Conservation (phyloP, 2,888 invertebrate genomes). For the Crocallis elinguaria region DNA sequence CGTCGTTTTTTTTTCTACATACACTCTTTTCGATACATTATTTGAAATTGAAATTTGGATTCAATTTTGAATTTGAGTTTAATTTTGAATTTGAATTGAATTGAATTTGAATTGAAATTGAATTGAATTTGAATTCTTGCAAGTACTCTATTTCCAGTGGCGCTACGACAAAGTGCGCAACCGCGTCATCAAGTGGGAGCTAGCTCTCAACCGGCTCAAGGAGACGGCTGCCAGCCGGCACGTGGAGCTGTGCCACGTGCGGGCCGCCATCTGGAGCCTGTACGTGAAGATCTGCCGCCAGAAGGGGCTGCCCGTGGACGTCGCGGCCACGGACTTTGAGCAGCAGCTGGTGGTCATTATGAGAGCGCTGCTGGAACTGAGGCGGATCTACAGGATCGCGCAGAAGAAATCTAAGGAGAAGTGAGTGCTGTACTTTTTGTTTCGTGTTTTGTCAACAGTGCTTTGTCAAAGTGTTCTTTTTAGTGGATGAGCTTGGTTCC, state of each 20-base stretch:
- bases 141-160: constrained; percentile 59
- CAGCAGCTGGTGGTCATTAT: constrained; percentile 86
- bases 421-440: constrained; percentile 47
- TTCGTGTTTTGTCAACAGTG: no score
- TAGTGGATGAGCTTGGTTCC: no score
- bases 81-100: no score
- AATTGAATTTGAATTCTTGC: no score
- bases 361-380: constrained; percentile 84
- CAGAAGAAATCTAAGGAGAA: constrained; percentile 69
- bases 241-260: constrained; percentile 84
- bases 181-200: constrained; percentile 86
- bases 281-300: constrained; percentile 86
- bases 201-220: constrained; percentile 84
- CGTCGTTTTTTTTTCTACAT: no score
- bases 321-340: constrained; percentile 82
- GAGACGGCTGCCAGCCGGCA: constrained; percentile 81
- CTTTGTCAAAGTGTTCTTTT: no score
- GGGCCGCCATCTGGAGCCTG: constrained; percentile 85
- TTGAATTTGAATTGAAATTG: no score
- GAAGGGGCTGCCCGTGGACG: constrained; percentile 74
- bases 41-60: no score
- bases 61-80: no score
- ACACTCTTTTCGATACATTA: no score
- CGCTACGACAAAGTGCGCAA: constrained; percentile 85
- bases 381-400: constrained; percentile 76